Evolutionary conservation across 2,888 invertebrate species (phyloP), one percentile per base, ranked within the genome.

Genomic region (Drosophila bunnanda): DNA sequence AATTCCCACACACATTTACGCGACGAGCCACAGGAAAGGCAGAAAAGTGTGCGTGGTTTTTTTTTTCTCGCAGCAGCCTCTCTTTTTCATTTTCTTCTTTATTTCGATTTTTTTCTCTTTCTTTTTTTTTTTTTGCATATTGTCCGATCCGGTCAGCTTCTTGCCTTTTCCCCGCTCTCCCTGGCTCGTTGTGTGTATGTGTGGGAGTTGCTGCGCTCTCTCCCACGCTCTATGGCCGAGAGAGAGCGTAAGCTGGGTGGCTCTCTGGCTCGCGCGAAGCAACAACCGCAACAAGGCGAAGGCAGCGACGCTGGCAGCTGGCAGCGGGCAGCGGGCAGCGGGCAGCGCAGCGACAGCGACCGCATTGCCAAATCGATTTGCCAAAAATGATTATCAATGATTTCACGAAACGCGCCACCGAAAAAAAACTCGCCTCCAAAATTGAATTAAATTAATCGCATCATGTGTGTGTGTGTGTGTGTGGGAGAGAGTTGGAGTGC

Each of bases 381-480:
- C 79, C 77, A 82, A 79, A 86, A 88, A 88, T 80, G 72, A 86
- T 85, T 81, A 85, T 88, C 85, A 88, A 85, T 85, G 88, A 81
- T 82, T 85, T 85, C 62, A 62, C 79, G 67, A 75, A 77, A 77
- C 84, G 82, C 82, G 80, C 64, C 80, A 74, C 79, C 56, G 50
- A 52, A 60, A 56, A 56, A 59, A 60, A 60, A 46, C 30, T 60
- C 59, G 41, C 32, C 32, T 22, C 10, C 30, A 39, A 56, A 79
- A 87, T 83, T 87, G 82, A 87, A 87, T 83, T 87, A 82, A 84
- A 84, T 83, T 87, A 83, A 87, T 78, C 84, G 55, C 68, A 81
- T 79, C 79, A 56, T 66, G 67, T 60, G 48, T 74, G 64, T 70
- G 62, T 48, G 44, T 39, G 22, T 55, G 57, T 43, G 53, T 53